These are phyloP conservation scores for Lepidostoma basale DNA, from an alignment of 1,140 invertebrate genomes.

Conservation along the genomic window DNA sequence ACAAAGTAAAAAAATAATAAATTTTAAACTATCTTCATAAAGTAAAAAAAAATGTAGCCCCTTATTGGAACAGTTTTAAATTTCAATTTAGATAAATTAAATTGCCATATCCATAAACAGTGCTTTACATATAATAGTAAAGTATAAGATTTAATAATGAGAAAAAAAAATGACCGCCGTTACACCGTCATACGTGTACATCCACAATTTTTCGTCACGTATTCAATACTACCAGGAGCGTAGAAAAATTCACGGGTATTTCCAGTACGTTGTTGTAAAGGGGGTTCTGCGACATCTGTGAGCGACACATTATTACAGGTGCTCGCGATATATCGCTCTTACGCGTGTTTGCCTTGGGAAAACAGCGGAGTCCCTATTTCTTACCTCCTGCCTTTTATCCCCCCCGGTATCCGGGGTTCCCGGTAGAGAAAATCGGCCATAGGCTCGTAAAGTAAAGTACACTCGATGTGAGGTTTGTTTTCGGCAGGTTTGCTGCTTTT, in stretches of 20 bases:
- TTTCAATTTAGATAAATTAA: no score
- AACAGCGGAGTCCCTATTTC: not conserved
- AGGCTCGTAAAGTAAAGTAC: constrained; percentile 19
- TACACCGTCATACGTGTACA: constrained; percentile 1
- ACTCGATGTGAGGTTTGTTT: constrained; percentile 5
- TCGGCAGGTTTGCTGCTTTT: constrained; percentile 10
- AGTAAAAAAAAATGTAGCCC: no score
- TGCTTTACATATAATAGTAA: no score
- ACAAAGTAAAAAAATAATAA: no score
- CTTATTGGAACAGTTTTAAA: no score
- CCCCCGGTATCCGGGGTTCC: not conserved
- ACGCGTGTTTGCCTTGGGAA: constrained; percentile 34
- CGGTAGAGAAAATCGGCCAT: constrained; percentile 17
- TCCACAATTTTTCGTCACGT: constrained; percentile 11
- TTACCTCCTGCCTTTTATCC: not conserved
- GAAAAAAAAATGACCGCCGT: no score
- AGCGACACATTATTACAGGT: constrained; percentile 46
- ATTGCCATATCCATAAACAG: no score
- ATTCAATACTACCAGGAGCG: constrained; percentile 24
- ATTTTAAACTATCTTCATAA: no score
- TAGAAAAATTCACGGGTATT: constrained; percentile 39
- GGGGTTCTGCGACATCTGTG: constrained; percentile 40
- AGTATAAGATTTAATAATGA: no score
- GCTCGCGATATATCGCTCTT: constrained; percentile 43
- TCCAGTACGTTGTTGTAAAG: constrained; percentile 16